A percentile compares a stretch with the other conserved stretches of the same genome.
Conservation (phyloP, 35 echinoderm and acorn worm species). For the Diadema setosum region DNA sequence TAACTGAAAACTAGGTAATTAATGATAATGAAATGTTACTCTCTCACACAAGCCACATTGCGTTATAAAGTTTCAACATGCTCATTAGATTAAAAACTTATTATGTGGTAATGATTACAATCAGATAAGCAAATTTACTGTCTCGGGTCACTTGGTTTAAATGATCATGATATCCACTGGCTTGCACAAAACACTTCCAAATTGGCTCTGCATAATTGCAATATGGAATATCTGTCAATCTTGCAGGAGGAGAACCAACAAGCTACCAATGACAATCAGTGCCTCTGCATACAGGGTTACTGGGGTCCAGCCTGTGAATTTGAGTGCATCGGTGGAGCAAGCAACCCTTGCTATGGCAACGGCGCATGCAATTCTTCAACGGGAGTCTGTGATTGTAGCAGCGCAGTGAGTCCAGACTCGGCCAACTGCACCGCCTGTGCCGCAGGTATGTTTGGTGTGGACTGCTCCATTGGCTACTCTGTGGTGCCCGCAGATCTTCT, state of each 20-base stretch:
- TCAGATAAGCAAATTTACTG: no score
- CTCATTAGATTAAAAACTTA: no score
- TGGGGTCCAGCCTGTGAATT: constrained; percentile 75
- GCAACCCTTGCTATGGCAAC: constrained; percentile 66
- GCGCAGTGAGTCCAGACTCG: constrained; percentile 8
- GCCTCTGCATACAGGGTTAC: constrained; percentile 74
- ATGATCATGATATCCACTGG: no score
- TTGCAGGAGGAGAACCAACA: neutral
- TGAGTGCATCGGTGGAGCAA: constrained; percentile 75
- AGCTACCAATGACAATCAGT: neutral
- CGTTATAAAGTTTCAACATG: no score
- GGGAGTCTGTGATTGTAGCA: constrained; percentile 56
- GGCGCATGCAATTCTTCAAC: constrained; percentile 46
- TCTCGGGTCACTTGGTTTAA: no score
- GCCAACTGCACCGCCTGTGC: constrained; percentile 60
- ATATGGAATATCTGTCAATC: no score
- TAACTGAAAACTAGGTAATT: no score
- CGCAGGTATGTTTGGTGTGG: constrained; percentile 45
- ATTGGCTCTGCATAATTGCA: no score
- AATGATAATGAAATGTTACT: no score
- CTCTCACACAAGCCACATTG: no score
- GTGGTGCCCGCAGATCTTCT: neutral
- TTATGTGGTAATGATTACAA: no score
- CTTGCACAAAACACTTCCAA: no score
- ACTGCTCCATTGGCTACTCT: constrained; percentile 62